phyloP scores from a whole-genome alignment of 2,888 invertebrate genomes.

The Cephus pulcher region DNA sequence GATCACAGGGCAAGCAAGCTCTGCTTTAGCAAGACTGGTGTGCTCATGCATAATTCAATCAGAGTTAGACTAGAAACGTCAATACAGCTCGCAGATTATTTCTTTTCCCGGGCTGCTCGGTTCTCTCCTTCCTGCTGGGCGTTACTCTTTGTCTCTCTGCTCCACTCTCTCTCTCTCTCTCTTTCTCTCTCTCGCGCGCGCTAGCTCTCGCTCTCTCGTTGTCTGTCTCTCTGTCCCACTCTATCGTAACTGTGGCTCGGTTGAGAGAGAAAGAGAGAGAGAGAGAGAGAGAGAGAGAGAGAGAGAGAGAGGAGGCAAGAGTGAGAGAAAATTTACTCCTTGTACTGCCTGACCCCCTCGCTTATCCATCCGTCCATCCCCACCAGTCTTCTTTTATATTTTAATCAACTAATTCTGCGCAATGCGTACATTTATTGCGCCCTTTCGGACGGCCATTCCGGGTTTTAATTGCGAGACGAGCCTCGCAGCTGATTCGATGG shows the following conservation, averaged over 20 bases:
- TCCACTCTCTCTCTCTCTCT: conserved; percentile 31
- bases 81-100: conserved; percentile 68
- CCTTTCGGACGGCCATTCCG: conserved; percentile 53
- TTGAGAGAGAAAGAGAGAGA: conserved; percentile 32
- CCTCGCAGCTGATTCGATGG: conserved; percentile 62
- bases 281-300: conserved; percentile 32
- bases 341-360: conserved; percentile 49
- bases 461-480: conserved; percentile 60
- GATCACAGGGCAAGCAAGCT: too few relatives aligned
- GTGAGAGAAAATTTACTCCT: conserved; percentile 40
- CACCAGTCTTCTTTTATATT: conserved; percentile 63
- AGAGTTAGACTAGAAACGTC: conserved; percentile 68
- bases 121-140: conserved; percentile 18
- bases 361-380: conserved; percentile 43
- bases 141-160: conserved; percentile 42
- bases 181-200: conserved; percentile 23
- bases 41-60: conserved; percentile 67
- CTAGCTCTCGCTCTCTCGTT: conserved; percentile 28
- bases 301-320: conserved; percentile 23
- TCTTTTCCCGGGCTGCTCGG: conserved; percentile 63
- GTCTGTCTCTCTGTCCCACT: conserved; percentile 27
- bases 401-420: conserved; percentile 67
- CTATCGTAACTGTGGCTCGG: not conserved
- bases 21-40: conserved; percentile 56
- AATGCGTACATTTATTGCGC: conserved; percentile 64